These are phyloP conservation scores for Phrixothrix hirtus DNA, from an alignment of 2,888 invertebrate species.

Conservation along the genomic window DNA sequence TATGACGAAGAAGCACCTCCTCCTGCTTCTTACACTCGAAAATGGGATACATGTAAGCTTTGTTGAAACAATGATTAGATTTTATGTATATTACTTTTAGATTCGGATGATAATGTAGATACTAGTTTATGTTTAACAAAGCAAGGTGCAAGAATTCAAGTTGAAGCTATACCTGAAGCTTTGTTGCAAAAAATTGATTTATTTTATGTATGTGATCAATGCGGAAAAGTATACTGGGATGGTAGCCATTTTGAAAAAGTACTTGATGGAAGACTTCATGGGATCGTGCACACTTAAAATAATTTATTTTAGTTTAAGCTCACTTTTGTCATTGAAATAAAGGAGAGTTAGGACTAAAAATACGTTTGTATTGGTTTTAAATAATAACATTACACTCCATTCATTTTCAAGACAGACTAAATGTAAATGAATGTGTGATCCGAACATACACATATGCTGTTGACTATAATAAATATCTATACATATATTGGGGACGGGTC, in stretches of 20 bases:
- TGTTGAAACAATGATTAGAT: no score
- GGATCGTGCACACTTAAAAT: conserved; percentile 39
- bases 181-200: conserved; percentile 52
- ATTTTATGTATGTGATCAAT: conserved; percentile 71
- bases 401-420: no score
- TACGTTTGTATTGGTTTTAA: no score
- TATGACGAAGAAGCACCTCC: conserved; percentile 41
- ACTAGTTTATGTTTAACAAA: conserved; percentile 58
- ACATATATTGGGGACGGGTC: no score
- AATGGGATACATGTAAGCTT: conserved; percentile 51
- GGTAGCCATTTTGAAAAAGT: conserved; percentile 52
- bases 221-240: conserved; percentile 79
- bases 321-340: no score
- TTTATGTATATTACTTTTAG: no score
- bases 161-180: conserved; percentile 52
- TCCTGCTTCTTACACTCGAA: conserved; percentile 36
- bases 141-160: conserved; percentile 61
- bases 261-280: conserved; percentile 46
- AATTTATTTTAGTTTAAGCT: background rate
- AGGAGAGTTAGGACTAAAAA: no score
- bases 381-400: no score
- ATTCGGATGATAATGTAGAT: conserved; percentile 51
- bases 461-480: no score
- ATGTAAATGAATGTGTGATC: no score
- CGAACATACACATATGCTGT: no score